These are phyloP conservation scores for Malacoraja senta DNA, from an alignment of 2,797 vertebrate species.

Conservation along the genomic window DNA sequence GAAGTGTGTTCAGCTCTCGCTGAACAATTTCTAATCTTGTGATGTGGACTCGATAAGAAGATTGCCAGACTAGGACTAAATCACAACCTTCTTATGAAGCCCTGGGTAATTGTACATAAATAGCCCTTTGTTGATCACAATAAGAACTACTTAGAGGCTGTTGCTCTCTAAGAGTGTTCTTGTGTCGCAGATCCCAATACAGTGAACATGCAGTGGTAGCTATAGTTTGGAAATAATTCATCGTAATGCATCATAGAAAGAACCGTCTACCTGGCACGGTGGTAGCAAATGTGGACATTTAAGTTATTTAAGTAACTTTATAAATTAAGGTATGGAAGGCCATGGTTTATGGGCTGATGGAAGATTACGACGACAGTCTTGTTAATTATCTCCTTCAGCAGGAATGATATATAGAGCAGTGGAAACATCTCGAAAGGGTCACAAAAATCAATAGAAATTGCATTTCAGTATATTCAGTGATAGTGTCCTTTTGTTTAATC, in stretches of 20 bases:
- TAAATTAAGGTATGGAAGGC: not conserved
- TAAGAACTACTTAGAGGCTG: not conserved
- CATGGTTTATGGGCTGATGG: not conserved
- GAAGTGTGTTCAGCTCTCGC: too few species aligned
- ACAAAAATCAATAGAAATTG: not conserved
- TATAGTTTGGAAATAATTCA: not conserved
- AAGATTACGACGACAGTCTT: not conserved
- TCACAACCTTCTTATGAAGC: too few species aligned
- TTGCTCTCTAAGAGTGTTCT: not conserved
- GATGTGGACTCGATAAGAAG: too few species aligned
- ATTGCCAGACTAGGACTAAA: too few species aligned
- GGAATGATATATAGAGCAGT: not conserved
- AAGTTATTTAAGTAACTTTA: not conserved
- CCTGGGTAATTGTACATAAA: too few species aligned
- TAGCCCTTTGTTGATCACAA: not conserved
- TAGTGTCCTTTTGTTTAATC: not conserved
- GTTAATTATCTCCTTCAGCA: not conserved
- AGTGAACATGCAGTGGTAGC: not conserved
- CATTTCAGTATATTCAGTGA: not conserved
- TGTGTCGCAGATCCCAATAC: not conserved
- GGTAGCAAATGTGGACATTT: not conserved
- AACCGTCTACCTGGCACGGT: not conserved
- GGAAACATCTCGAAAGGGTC: not conserved
- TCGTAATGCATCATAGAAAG: not conserved
- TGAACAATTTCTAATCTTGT: too few species aligned